Conservation (phyloP, 1,140 invertebrate species). For the Plutomurus gul region DNA sequence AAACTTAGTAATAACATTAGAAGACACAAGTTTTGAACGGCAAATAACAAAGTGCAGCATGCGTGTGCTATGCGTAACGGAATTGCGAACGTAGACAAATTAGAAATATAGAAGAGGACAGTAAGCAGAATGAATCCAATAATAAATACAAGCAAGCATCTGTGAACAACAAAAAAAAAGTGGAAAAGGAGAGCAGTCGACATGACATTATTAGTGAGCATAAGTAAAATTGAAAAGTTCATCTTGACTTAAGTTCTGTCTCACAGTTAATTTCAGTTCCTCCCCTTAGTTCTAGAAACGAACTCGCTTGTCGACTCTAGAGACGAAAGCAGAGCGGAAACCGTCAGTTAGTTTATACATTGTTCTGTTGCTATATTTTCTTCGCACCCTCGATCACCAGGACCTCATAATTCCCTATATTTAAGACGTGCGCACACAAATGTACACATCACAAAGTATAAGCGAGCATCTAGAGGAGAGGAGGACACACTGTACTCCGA, state of each 20-base stretch:
- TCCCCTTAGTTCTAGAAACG: neutral
- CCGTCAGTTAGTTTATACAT: neutral
- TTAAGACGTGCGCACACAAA: too few species aligned
- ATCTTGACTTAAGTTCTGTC: neutral
- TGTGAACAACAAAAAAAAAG: neutral
- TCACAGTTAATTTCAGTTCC: neutral
- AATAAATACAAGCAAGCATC: neutral
- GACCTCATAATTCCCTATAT: neutral
- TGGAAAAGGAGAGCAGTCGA: neutral
- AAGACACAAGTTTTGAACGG: too few species aligned
- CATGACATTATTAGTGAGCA: neutral
- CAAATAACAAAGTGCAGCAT: too few species aligned
- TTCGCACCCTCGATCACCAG: neutral
- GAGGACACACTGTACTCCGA: neutral
- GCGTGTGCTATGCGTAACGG: too few species aligned
- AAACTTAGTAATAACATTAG: too few species aligned
- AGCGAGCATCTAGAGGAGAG: neutral
- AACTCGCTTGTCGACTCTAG: neutral
- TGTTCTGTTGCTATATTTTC: neutral
- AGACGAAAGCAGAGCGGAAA: neutral
- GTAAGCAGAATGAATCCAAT: too few species aligned
- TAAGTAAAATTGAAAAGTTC: neutral
- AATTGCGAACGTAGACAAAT: too few species aligned
- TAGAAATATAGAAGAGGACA: too few species aligned
- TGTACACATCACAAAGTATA: too few species aligned